Conservation (phyloP, 1,140 invertebrate species). For the Cyphomyrmex costatus region DNA sequence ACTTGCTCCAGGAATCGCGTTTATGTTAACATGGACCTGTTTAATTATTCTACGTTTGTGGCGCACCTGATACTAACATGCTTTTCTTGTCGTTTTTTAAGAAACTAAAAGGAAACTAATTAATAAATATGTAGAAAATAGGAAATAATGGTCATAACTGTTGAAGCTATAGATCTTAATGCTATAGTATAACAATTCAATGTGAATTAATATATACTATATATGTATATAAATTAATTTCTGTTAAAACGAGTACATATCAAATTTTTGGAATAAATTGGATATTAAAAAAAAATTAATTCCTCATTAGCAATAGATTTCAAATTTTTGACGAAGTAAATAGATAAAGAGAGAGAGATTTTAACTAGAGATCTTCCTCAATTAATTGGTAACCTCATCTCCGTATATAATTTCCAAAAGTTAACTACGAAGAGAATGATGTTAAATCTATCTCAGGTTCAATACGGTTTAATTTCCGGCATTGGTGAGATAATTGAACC, state of each 20-base stretch:
- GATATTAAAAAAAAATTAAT: neutral
- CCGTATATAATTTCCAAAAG: neutral
- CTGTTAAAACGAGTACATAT: neutral
- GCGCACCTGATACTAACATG: neutral
- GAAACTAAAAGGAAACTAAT: too few relatives aligned
- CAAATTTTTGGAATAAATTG: neutral
- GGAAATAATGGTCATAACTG: too few relatives aligned
- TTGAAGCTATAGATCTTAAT: too few relatives aligned
- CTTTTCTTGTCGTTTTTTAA: neutral
- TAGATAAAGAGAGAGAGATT: too few relatives aligned
- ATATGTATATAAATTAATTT: too few relatives aligned
- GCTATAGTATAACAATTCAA: too few relatives aligned
- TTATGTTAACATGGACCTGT: conserved; percentile 34
- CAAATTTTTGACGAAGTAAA: neutral
- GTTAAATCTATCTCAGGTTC: conserved; percentile 16
- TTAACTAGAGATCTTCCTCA: neutral
- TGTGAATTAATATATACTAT: too few relatives aligned
- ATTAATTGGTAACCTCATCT: neutral
- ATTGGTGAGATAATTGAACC: conserved; percentile 34
- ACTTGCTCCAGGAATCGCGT: conserved; percentile 16
- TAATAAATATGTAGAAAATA: too few relatives aligned
- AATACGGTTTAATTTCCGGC: conserved; percentile 34
- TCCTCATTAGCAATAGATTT: neutral
- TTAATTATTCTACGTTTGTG: conserved; percentile 16
- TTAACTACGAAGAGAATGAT: neutral